Evolutionary conservation across 2,113 vertebrate species (phyloP).

Genomic region (Lepisosteus oculatus): DNA sequence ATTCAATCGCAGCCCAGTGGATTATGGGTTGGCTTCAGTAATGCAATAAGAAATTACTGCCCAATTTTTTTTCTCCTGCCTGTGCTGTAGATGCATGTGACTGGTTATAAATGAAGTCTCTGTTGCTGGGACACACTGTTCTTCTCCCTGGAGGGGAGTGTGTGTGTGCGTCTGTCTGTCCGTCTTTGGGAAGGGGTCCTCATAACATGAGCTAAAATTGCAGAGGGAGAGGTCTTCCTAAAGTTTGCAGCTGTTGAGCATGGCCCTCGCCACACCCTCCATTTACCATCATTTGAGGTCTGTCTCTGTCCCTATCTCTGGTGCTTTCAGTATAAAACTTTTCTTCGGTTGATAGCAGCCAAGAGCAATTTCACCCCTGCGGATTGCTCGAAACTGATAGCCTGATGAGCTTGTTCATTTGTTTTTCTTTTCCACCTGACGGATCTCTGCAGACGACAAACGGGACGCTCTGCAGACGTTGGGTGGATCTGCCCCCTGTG

Average conservation of each 20-base stretch:
- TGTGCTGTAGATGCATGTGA: slow-evolving; percentile 28
- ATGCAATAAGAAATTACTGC: slow-evolving; percentile 11
- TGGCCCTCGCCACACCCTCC: background rate
- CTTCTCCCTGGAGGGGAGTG: background rate
- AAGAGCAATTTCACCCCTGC: too few species aligned
- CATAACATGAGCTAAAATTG: background rate
- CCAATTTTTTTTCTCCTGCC: background rate
- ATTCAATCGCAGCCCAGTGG: slow-evolving; percentile 14
- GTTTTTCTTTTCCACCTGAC: too few species aligned
- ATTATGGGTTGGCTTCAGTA: slow-evolving; percentile 6
- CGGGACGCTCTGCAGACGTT: too few species aligned
- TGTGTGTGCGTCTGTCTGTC: background rate
- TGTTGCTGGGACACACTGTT: slow-evolving; percentile 32
- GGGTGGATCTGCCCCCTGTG: too few species aligned
- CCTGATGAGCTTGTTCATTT: too few species aligned
- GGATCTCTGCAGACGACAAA: too few species aligned
- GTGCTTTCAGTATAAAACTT: background rate
- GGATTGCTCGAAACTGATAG: too few species aligned
- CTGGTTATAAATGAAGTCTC: slow-evolving; percentile 35
- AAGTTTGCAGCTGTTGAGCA: background rate
- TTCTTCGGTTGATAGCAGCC: background rate
- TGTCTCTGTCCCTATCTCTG: background rate
- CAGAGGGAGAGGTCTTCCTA: background rate
- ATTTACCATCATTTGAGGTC: background rate
- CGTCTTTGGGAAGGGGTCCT: too few species aligned